Evolutionary conservation across 2,888 invertebrate species (phyloP).

Genomic region (Nemotelus pantherinus): DNA sequence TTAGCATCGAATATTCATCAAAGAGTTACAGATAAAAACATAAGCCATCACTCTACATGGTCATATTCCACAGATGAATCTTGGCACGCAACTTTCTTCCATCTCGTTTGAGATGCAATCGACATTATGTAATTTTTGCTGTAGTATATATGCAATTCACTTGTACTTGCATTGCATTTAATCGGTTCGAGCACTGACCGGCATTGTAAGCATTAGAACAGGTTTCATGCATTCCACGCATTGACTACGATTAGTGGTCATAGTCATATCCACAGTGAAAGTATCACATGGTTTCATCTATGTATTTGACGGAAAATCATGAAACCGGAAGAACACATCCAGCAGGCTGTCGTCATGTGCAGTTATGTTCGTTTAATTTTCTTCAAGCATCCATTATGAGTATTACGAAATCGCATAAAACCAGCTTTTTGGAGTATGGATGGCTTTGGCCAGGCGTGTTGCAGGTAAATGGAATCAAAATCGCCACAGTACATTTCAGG

Average conservation of each 20-base stretch:
- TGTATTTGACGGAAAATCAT: constrained; percentile 7
- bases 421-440: constrained; percentile 7
- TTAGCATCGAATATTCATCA: too few species aligned
- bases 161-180: neutral
- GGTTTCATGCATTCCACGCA: neutral
- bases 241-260: too few species aligned
- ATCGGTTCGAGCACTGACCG: neutral
- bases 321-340: neutral
- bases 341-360: neutral
- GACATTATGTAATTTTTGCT: too few species aligned
- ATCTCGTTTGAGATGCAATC: neutral
- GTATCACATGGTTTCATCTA: constrained; percentile 6
- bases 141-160: neutral
- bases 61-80: too few species aligned
- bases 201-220: constrained; percentile 13
- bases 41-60: too few species aligned
- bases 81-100: constrained; percentile 29
- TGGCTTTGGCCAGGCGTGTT: neutral
- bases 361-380: neutral
- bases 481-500: neutral
- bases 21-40: too few species aligned
- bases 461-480: neutral
- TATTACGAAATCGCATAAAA: neutral
- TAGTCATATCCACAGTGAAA: constrained; percentile 23
- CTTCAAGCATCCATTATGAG: neutral